Conservation (phyloP, 2,113 vertebrate genomes). For the Pomatostomus ruficeps region DNA sequence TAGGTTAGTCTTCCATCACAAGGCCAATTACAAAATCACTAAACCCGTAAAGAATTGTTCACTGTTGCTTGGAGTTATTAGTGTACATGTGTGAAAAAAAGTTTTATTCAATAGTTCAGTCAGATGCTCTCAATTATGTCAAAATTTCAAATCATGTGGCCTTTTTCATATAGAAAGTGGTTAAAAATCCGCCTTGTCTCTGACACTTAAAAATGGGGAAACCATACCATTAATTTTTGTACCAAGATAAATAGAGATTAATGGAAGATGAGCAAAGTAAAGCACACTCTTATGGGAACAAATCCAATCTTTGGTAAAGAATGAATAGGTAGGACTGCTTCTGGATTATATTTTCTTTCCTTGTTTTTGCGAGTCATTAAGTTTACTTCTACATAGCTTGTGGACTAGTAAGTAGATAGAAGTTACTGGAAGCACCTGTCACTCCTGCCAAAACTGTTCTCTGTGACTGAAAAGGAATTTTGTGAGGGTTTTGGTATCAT, state of each 20-base stretch:
- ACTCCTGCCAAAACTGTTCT: not conserved
- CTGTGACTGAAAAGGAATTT: not conserved
- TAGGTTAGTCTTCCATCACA: constrained; percentile 45
- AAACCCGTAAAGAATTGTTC: not conserved
- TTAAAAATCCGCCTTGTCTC: not conserved
- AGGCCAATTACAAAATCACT: constrained; percentile 47
- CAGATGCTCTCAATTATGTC: not conserved
- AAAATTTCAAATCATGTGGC: not conserved
- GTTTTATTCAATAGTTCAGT: not conserved
- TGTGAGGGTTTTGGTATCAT: not conserved
- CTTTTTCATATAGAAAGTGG: not conserved
- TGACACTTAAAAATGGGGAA: not conserved
- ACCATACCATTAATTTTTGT: not conserved
- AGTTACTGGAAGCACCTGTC: not conserved
- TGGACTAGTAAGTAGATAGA: not conserved
- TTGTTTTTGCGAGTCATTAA: not conserved
- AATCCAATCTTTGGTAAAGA: not conserved
- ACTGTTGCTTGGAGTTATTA: not conserved
- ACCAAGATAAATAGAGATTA: not conserved
- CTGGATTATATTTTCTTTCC: not conserved
- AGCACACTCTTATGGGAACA: not conserved
- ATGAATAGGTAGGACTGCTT: not conserved
- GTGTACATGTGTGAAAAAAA: not conserved
- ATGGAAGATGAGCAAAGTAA: not conserved
- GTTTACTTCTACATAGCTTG: not conserved